Conservation (phyloP, 2,113 vertebrate species). For the Spilogale gracilis region DNA sequence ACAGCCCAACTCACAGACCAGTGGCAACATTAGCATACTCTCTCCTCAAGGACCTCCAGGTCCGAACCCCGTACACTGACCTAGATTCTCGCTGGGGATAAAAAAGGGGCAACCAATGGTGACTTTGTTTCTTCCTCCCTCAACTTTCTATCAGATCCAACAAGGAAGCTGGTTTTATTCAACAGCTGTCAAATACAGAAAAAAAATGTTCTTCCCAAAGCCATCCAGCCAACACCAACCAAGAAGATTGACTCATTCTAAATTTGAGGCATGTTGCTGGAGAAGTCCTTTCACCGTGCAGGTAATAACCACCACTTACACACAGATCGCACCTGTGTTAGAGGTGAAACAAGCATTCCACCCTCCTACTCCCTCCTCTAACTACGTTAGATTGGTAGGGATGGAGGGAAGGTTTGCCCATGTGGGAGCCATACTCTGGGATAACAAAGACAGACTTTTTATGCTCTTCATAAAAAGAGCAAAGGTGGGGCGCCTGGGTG, state of each 20-base stretch:
- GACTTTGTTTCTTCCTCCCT: neutral
- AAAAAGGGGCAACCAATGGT: neutral
- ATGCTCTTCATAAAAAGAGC: too few species aligned
- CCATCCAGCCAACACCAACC: neutral
- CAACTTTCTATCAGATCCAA: neutral
- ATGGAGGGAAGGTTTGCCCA: neutral
- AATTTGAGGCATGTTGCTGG: neutral
- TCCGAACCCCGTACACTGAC: neutral
- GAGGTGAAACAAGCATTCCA: neutral
- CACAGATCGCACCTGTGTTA: fast-evolving
- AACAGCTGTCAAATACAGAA: neutral
- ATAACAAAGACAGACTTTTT: neutral
- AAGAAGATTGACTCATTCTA: neutral
- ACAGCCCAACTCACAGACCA: fast-evolving
- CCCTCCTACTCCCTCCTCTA: neutral
- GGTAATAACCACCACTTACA: neutral
- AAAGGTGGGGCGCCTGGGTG: too few species aligned
- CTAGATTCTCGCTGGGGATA: neutral
- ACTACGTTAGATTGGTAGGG: too few species aligned
- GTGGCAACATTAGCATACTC: fast-evolving
- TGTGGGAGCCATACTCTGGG: neutral
- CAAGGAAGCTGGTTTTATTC: neutral
- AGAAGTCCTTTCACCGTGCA: neutral
- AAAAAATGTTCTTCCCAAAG: neutral
- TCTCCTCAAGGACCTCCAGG: neutral